Conservation (phyloP, 2,888 invertebrate species). For the Noctua janthe region DNA sequence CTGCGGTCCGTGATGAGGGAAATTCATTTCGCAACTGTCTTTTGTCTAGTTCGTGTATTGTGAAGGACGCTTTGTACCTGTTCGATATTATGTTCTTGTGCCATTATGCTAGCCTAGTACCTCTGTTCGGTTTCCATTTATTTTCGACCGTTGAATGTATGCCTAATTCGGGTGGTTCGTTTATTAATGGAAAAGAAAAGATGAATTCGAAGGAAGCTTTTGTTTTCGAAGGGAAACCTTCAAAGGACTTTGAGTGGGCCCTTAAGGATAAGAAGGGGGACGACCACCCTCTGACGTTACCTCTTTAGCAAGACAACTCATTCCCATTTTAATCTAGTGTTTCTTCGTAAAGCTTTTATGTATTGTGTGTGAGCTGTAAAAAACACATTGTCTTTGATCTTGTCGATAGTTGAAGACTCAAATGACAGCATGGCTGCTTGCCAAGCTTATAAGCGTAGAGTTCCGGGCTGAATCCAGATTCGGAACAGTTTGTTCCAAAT, state of each 20-base stretch:
- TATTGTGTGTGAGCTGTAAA: neutral
- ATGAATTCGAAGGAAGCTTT: neutral
- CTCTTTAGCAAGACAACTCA: neutral
- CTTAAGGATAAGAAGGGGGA: neutral
- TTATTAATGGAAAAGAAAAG: conserved; percentile 9
- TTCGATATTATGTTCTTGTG: conserved; percentile 25
- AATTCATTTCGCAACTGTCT: conserved; percentile 57
- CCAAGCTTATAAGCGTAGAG: conserved; percentile 37
- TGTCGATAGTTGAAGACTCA: conserved; percentile 8
- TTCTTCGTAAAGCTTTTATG: conserved; percentile 4
- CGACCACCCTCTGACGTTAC: too few species aligned
- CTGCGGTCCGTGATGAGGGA: conserved; percentile 45
- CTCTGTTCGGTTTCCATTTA: conserved; percentile 19
- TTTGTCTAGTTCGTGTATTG: conserved; percentile 62
- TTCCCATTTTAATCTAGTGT: neutral
- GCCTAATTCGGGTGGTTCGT: neutral
- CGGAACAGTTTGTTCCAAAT: conserved; percentile 50
- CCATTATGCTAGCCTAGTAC: conserved; percentile 47
- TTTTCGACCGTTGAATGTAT: neutral
- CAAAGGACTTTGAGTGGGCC: neutral
- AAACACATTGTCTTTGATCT: conserved; percentile 39
- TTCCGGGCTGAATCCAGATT: conserved; percentile 52
- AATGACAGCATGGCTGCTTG: conserved; percentile 43
- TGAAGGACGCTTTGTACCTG: conserved; percentile 55
- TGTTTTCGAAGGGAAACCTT: conserved; percentile 17